Evolutionary conservation across 2,113 vertebrate species (phyloP).

Genomic region (Lepus europaeus): DNA sequence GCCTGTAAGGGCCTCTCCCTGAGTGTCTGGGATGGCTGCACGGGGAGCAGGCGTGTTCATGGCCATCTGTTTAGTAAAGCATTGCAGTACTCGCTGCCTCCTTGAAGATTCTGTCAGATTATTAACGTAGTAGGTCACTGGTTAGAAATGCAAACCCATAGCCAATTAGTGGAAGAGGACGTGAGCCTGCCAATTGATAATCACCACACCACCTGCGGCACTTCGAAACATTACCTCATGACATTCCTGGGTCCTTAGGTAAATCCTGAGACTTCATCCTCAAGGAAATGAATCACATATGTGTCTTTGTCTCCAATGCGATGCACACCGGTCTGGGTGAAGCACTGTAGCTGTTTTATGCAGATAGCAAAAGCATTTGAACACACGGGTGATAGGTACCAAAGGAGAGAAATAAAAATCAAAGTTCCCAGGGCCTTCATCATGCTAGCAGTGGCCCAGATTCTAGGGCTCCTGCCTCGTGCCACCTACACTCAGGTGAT

Average conservation of each 20-base stretch:
- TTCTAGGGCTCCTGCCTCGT: not conserved
- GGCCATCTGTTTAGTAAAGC: slow-evolving; percentile 1
- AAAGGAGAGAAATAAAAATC: slow-evolving; percentile 67
- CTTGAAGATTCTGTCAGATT: slow-evolving; percentile 70
- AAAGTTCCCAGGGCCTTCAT: not conserved
- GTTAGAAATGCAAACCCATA: slow-evolving; percentile 70
- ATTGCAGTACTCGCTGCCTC: slow-evolving; percentile 54
- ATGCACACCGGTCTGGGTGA: slow-evolving; percentile 64
- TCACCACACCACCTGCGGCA: slow-evolving; percentile 74
- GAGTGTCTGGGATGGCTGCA: not conserved
- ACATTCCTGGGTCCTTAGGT: slow-evolving; percentile 85
- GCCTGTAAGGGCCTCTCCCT: not conserved
- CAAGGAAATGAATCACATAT: slow-evolving; percentile 85
- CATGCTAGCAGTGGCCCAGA: not conserved
- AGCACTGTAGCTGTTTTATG: not conserved
- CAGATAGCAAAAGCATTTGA: slow-evolving; percentile 71
- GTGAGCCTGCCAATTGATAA: slow-evolving; percentile 73
- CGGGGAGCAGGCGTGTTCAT: not conserved
- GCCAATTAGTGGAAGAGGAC: slow-evolving; percentile 76
- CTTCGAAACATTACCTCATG: slow-evolving; percentile 85
- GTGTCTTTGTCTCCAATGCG: slow-evolving; percentile 70
- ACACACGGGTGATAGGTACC: slow-evolving; percentile 28
- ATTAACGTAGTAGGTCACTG: slow-evolving; percentile 71
- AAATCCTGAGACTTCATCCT: slow-evolving; percentile 80
- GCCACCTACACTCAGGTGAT: not conserved